Evolutionary conservation across 2,113 vertebrate species (phyloP), one percentile per base, ranked within the genome.

Genomic region (Austrofundulus limnaeus): DNA sequence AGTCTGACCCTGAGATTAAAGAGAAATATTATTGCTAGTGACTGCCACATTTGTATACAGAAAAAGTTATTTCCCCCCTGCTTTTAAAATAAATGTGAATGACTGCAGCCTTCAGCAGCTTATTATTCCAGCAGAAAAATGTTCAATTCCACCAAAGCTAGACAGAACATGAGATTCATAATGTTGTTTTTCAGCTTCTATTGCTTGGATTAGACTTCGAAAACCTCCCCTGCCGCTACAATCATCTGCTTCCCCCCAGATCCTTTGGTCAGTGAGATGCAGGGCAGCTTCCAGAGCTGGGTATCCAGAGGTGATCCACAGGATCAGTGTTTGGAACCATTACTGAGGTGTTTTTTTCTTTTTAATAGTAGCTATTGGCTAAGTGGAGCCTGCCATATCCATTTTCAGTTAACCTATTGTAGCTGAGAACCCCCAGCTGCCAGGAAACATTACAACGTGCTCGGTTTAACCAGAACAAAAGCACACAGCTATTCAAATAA

Each of bases 1-100:
- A 77, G 61, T 70, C 23, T 48, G 78, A 84, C 84, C 84, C 73
- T 83, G 81, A 66, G 75, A 75, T 24, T 43, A 34, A 0, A 61
- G 41, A 58, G 66, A 79, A 79, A 58, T 68, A 69, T 56, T 69
- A 63, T 77, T 59, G 65, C 72, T 68, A 4, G 43, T 51, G 11
- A 52, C 42, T 0, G 2, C 19, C 4, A 21, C 21, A 1, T 59
- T 58, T 66, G 23, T 55, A 28, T 61, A 11, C 65, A 31, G 10
- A 48, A 5, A 51, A 67, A 68, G 15, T 55, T 58, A 49, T 69
- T n/a, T 55, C 52, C 54, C 2, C 11, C 19, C 1, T 73, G 39
- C 50, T 72, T 70, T 63, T 62, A 9, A 72, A 70, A 74, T 65
- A 21, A 77, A 79, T 63, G 37, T 60, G 41, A 67, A 59, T 46